Evolutionary conservation across 2,888 invertebrate species (phyloP).

Genomic region (Cremastinae sp.): DNA sequence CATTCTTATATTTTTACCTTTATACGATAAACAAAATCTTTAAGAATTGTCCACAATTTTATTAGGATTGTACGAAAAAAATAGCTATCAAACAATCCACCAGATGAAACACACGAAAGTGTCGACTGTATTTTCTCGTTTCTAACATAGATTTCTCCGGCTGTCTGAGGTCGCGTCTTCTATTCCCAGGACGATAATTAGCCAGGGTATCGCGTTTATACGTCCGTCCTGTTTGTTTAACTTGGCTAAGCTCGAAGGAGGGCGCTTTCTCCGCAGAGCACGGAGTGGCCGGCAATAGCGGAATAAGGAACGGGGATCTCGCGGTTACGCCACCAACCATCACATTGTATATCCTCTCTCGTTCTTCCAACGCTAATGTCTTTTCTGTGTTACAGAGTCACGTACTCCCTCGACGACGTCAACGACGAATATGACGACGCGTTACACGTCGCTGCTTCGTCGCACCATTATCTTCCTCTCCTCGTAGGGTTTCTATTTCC

Average conservation of each 20-base stretch:
- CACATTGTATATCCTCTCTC: conserved; percentile 34
- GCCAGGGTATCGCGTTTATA: conserved; percentile 61
- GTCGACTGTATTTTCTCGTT: conserved; percentile 46
- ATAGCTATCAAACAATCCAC: too few species aligned
- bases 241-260: conserved; percentile 65
- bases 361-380: conserved; percentile 75
- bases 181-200: conserved; percentile 66
- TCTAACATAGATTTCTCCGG: conserved; percentile 27
- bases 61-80: too few species aligned
- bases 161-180: conserved; percentile 48
- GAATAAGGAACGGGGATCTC: conserved; percentile 63
- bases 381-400: conserved; percentile 78
- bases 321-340: conserved; percentile 68
- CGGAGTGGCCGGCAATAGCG: conserved; percentile 61
- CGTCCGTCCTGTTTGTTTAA: conserved; percentile 66
- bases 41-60: too few species aligned
- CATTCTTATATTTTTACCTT: too few species aligned
- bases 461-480: conserved; percentile 75
- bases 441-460: conserved; percentile 61
- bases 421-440: conserved; percentile 59
- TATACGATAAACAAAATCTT: too few species aligned
- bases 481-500: conserved; percentile 62
- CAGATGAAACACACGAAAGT: conserved; percentile 1
- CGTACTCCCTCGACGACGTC: conserved; percentile 73
- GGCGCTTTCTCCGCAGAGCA: conserved; percentile 33